Evolutionary conservation across 2,888 invertebrate species (phyloP), one percentile per base, ranked within the genome.

Genomic region (Odiellus spinosus): DNA sequence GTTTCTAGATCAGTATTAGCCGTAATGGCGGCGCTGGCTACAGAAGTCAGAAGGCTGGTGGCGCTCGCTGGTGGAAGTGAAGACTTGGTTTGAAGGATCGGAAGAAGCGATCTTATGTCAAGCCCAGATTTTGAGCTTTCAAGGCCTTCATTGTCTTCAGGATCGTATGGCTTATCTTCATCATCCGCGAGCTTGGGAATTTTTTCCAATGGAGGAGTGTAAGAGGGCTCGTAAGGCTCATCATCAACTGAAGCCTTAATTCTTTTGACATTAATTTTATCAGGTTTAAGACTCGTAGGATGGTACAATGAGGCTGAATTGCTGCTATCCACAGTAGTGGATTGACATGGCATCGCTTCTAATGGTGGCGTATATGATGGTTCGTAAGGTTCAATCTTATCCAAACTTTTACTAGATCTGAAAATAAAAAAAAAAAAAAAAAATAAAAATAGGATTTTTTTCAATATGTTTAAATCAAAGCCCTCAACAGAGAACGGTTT

Each of bases 131-230:
- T 26, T 6, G 4, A 6, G 5, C 5, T 26, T 26, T 26, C 26
- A 4, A 8, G 5, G 5, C 5, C 26, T 8, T 34, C 33, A 12
- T 10, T 17, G 32, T 52, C 49, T 36, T 50, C 52, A 34, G 50
- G 52, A 45, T 52, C 52, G 44, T 52, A 52, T 14, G 52, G 52
- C 11, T 50, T 50, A 15, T 43, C 34, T 8, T 18, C 43, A 32
- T 50, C 48, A n/a, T 45, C 48, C 19, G 45, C 48, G 10, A 34
- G 32, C 15, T 36, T 32, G 17, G 34, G 3, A 5, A 43, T 12
- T 39, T 48, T 42, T 19, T 26, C 34, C 18, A 44, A 21, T 26
- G 48, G 48, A 17, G 48, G 48, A 3, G 44, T 44, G 35, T 44
- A 48, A 12, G 48, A 48, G 8, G 48, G 48, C 18, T 48, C 48